Conservation (phyloP, 2,888 invertebrate genomes). For the Phalangium opilio region DNA sequence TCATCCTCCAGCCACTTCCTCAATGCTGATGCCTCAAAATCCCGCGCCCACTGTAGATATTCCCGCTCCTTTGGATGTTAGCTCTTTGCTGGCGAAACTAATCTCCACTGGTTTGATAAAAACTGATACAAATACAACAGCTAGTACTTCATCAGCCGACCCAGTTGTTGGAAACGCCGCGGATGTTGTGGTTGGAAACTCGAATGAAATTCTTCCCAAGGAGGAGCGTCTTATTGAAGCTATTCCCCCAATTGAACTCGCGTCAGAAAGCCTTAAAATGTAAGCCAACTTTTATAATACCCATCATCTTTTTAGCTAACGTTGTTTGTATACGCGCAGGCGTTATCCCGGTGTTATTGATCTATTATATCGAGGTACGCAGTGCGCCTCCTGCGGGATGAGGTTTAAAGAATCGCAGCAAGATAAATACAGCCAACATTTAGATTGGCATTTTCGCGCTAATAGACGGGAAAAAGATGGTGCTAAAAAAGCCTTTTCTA, state of each 20-base stretch:
- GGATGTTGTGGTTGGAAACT: too few relatives aligned
- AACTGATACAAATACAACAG: slow-evolving; percentile 9
- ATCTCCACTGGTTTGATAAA: slow-evolving; percentile 64
- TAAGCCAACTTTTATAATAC: slow-evolving; percentile 32
- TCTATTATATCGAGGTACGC: slow-evolving; percentile 70
- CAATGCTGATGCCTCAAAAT: too few relatives aligned
- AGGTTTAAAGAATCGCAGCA: slow-evolving; percentile 72
- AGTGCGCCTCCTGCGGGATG: slow-evolving; percentile 90
- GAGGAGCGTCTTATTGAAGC: slow-evolving; percentile 17
- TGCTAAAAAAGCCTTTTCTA: slow-evolving; percentile 60
- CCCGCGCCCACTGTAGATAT: background rate
- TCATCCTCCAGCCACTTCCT: too few relatives aligned
- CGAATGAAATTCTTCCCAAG: slow-evolving; percentile 7
- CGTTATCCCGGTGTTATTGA: slow-evolving; percentile 38
- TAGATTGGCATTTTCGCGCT: slow-evolving; percentile 97
- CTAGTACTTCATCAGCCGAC: slow-evolving; percentile 6
- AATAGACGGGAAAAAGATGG: slow-evolving; percentile 77
- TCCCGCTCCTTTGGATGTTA: slow-evolving; percentile 42
- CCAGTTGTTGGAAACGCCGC: background rate
- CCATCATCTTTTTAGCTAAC: background rate
- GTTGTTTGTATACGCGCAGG: background rate
- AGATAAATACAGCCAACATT: slow-evolving; percentile 72
- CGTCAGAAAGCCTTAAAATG: slow-evolving; percentile 56
- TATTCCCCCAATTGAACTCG: slow-evolving; percentile 39
- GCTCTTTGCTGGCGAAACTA: slow-evolving; percentile 66